phyloP scores from a whole-genome alignment of 2,797 vertebrate species.

The Erpetoichthys calabaricus region DNA sequence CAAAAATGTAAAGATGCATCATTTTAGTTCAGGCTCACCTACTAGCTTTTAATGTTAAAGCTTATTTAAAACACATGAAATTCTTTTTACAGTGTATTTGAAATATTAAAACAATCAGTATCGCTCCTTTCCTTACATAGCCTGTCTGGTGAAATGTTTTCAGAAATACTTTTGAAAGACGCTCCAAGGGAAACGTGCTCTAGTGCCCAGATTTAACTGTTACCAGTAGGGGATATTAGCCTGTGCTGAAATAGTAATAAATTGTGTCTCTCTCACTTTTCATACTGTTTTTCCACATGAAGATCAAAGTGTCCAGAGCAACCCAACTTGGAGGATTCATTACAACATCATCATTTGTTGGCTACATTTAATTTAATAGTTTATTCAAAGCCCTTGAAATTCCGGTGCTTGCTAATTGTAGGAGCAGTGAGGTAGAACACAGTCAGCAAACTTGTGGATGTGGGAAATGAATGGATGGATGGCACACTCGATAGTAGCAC shows the following conservation, averaged over 20 bases:
- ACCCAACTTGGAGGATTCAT: too few relatives aligned
- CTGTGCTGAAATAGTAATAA: conserved; percentile 43
- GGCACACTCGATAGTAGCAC: too few relatives aligned
- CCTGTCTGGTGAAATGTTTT: conserved; percentile 41
- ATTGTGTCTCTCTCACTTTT: conserved; percentile 35
- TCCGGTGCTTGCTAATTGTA: neutral
- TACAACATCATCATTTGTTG: too few relatives aligned
- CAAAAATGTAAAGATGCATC: too few relatives aligned
- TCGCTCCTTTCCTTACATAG: conserved; percentile 38
- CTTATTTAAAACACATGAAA: too few relatives aligned
- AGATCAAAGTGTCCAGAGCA: conserved; percentile 33
- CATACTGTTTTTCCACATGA: conserved; percentile 36
- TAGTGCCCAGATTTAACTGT: conserved; percentile 46
- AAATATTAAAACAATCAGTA: conserved; percentile 49
- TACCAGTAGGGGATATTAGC: conserved; percentile 46
- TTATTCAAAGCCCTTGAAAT: too few relatives aligned
- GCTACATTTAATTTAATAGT: too few relatives aligned
- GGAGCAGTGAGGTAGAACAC: conserved; percentile 5
- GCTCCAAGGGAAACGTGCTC: conserved; percentile 52
- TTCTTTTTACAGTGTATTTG: conserved; percentile 6
- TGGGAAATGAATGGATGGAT: too few relatives aligned
- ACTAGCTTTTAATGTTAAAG: too few relatives aligned
- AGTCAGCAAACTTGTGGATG: too few relatives aligned
- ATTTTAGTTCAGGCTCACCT: too few relatives aligned
- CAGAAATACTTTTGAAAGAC: conserved; percentile 46